Percentiles rank a stretch among this genome's conserved stretches.
Conservation (phyloP, 2,888 invertebrate genomes). For the Ditylenchus weischeri region DNA sequence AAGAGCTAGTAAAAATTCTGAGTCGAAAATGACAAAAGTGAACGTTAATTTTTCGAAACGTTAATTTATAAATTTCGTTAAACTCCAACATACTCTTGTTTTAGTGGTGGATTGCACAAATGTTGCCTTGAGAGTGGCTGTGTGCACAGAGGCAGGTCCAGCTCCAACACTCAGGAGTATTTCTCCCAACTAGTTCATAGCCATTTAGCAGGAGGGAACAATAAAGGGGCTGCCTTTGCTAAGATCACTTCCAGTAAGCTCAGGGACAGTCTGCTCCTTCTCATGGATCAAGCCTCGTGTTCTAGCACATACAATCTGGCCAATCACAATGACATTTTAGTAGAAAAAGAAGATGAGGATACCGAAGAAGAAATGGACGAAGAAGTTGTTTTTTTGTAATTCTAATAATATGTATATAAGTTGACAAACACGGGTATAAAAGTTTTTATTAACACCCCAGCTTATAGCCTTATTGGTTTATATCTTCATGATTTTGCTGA, state of each 20-base stretch:
- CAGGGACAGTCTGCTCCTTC: not conserved
- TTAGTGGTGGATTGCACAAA: no score
- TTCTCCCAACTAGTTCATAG: not conserved
- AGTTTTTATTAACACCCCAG: not conserved
- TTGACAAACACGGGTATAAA: slow-evolving; percentile 7
- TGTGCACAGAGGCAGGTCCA: slow-evolving; percentile 1
- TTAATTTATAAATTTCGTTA: no score
- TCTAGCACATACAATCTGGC: not conserved
- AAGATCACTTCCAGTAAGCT: slow-evolving; percentile 4
- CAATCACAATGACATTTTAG: not conserved
- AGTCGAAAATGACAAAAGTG: no score
- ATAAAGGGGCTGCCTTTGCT: not conserved
- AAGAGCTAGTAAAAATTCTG: no score
- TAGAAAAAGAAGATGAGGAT: not conserved
- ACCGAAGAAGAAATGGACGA: not conserved
- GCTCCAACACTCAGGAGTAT: no score
- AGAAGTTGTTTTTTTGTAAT: slow-evolving; percentile 7
- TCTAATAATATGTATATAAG: not conserved
- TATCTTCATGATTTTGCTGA: not conserved
- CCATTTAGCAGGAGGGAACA: not conserved
- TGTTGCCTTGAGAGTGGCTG: no score
- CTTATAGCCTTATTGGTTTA: not conserved
- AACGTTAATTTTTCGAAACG: no score
- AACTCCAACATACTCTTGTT: no score
- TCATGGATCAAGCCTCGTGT: not conserved